These are phyloP conservation scores for Protonibea diacanthus DNA, from an alignment of 2,797 vertebrate species.

Conservation along the genomic window DNA sequence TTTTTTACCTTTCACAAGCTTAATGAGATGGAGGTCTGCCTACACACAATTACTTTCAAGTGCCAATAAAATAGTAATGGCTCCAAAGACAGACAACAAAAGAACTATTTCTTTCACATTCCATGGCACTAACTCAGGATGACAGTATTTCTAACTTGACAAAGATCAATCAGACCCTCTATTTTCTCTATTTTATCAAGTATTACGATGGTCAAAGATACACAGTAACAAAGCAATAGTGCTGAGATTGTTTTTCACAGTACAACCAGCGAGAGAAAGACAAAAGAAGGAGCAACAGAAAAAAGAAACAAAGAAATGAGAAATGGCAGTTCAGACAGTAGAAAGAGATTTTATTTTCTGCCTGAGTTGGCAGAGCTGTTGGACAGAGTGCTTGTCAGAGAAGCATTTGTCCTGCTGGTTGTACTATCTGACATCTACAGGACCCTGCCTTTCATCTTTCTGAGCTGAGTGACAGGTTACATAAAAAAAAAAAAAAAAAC, in stretches of 20 bases:
- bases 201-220: background rate
- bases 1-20: background rate
- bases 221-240: background rate
- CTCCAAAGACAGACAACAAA: background rate
- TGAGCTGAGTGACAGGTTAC: constrained; percentile 19
- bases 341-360: constrained; percentile 55
- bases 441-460: constrained; percentile 27
- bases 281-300: background rate
- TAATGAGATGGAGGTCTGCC: background rate
- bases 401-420: constrained; percentile 41
- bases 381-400: constrained; percentile 30
- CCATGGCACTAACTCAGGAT: background rate
- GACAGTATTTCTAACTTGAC: background rate
- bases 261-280: background rate
- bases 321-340: constrained; percentile 36
- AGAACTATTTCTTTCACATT: background rate
- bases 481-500: background rate
- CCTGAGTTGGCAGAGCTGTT: constrained; percentile 27
- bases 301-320: constrained; percentile 10
- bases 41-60: background rate
- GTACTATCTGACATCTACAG: constrained; percentile 22
- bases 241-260: background rate
- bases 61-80: background rate
- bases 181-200: background rate
- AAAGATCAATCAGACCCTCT: background rate